phyloP scores from a whole-genome alignment of 1,140 invertebrate species.

The Wiebesia pumilae region DNA sequence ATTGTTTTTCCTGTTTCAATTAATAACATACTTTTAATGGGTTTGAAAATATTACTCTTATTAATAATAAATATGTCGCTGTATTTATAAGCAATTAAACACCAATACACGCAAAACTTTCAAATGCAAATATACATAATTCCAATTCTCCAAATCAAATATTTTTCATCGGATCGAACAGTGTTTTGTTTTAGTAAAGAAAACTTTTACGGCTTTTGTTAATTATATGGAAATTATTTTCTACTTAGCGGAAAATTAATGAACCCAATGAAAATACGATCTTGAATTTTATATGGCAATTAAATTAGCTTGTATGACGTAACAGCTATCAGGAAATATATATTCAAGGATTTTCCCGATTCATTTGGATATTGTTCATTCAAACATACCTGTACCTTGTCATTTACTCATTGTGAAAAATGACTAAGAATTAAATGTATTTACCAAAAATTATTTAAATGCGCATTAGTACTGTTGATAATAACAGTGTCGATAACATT shows the following conservation, averaged over 20 bases:
- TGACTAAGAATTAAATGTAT: background rate
- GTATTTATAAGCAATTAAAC: no score
- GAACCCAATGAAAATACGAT: background rate
- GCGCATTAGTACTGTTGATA: background rate
- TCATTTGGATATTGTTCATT: background rate
- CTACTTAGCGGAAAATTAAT: background rate
- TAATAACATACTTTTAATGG: no score
- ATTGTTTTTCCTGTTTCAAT: no score
- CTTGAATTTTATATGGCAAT: constrained; percentile 7
- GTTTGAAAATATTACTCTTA: no score
- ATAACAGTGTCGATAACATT: background rate
- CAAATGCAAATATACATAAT: no score
- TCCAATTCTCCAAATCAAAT: background rate
- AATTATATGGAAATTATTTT: background rate
- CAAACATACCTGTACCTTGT: background rate
- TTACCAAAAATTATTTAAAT: background rate
- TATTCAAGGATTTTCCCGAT: background rate
- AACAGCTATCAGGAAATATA: background rate
- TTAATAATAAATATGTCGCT: no score
- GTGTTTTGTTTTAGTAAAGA: background rate
- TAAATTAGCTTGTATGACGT: background rate
- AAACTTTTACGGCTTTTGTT: background rate
- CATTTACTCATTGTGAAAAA: background rate
- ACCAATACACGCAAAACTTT: no score
- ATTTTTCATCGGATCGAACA: background rate